Evolutionary conservation across 2,113 vertebrate species (phyloP), one percentile per base, ranked within the genome.

Genomic region (Urocitellus parryii): DNA sequence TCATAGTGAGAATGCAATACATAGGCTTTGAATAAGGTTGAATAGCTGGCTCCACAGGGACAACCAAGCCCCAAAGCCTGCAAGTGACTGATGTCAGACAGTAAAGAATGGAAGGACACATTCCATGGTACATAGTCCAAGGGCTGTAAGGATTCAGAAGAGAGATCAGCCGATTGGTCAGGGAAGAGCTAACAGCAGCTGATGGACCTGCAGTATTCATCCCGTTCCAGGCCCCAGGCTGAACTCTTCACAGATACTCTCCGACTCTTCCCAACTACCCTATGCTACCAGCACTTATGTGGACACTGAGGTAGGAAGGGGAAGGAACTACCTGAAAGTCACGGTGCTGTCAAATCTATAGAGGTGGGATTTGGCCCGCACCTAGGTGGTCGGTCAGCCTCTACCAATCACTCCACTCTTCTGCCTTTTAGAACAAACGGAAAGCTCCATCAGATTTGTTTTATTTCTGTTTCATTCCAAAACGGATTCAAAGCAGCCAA

Each of bases 371-470:
- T 68, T 92, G n/a, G 63, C 45, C 61, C 27, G 20, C 37, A 18
- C 14, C 14, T 76, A 4, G 48, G 63, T 87, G 32, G 18, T 29
- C 65, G 76, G 45, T 67, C 45, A 65, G 32, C 6, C 63, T 72
- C 9, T 6, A n/a, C n/a, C 34, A 24, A 20, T 72, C 53, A 53
- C 17, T 91, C 6, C 34, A 48, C 10, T 14, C 42, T 65, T 65
- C 22, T 53, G 24, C 56, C 65, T 96, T 70, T 20, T 13, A 77
- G 67, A 91, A 70, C 51, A 88, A 95, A 95, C 79, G 20, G 80
- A 92, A 85, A 22, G 1, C 61, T 63, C 58, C 61, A 91, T 0
- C 32, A 39, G 42, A 63, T 51, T 93, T 92, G 51, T 91, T 91
- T 93, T 32, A 72, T 78, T 67, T 89, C 65, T 34, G 7, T 79